phyloP scores from a whole-genome alignment of 2,888 invertebrate species.

The Aradus depressus region DNA sequence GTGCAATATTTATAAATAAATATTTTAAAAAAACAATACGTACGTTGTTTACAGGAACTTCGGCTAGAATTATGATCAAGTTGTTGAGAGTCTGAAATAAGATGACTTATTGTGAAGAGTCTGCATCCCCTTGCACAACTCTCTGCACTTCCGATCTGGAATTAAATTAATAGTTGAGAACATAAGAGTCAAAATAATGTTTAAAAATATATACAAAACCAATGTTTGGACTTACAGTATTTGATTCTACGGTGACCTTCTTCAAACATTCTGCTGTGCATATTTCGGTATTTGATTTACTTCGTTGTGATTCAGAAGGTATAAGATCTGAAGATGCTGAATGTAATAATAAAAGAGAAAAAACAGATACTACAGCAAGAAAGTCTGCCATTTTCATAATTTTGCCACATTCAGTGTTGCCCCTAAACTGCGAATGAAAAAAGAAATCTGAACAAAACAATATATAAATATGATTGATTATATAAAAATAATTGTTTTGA shows the following conservation, averaged over 20 bases:
- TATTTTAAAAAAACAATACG: background rate
- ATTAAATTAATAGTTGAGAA: background rate
- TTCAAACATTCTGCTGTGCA: slow-evolving; percentile 11
- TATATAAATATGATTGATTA: too few relatives aligned
- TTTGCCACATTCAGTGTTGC: background rate
- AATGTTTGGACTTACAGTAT: too few relatives aligned
- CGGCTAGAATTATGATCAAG: slow-evolving; percentile 18
- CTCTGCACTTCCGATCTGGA: slow-evolving; percentile 22
- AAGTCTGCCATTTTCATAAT: slow-evolving; percentile 12
- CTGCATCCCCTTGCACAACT: slow-evolving; percentile 27
- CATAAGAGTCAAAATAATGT: background rate
- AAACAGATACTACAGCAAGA: background rate
- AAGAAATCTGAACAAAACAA: too few relatives aligned
- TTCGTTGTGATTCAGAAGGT: background rate
- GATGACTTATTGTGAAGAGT: slow-evolving; percentile 22
- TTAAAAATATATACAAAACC: too few relatives aligned
- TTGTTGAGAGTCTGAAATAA: slow-evolving; percentile 18
- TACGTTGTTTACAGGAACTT: slow-evolving; percentile 22
- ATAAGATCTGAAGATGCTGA: slow-evolving; percentile 8
- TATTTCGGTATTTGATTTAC: background rate
- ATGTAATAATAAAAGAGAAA: slow-evolving; percentile 9
- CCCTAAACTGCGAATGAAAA: too few relatives aligned
- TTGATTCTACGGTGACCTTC: slow-evolving; percentile 10
- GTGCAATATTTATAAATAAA: background rate
- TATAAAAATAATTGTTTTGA: too few relatives aligned